Percentiles rank a stretch among this genome's conserved stretches.
Conservation (phyloP, 2,113 vertebrate genomes). For the Gulo gulo region DNA sequence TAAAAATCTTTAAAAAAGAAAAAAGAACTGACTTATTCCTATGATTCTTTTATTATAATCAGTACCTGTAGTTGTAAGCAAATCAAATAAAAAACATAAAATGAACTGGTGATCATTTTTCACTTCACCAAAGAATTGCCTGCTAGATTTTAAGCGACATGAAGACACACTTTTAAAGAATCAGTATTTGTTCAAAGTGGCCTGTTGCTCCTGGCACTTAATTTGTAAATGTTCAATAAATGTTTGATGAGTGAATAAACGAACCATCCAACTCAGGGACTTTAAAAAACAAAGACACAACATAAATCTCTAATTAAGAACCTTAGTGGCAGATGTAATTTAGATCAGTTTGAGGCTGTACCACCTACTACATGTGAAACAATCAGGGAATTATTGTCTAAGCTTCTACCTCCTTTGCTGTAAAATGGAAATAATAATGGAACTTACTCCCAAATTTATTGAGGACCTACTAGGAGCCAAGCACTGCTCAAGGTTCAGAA, state of each 20-base stretch:
- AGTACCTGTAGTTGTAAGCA: not conserved
- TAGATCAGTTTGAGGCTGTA: not conserved
- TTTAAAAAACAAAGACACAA: not conserved
- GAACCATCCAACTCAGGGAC: not conserved
- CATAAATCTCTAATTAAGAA: not conserved
- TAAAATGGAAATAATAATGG: not conserved
- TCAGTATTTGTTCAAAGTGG: not conserved
- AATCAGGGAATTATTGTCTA: not conserved
- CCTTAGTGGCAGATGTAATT: not conserved
- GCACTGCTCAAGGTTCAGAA: not conserved
- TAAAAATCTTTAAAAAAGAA: no score
- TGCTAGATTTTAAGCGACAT: not conserved
- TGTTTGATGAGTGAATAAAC: not conserved
- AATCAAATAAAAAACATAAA: not conserved
- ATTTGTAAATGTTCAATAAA: not conserved
- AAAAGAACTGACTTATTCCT: not conserved
- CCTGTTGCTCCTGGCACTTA: not conserved
- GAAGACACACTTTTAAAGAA: not conserved
- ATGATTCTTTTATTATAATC: not conserved
- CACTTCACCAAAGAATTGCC: not conserved
- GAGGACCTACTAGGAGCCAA: not conserved
- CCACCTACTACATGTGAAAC: not conserved
- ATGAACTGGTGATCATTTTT: not conserved
- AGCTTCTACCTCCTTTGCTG: not conserved
- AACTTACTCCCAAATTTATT: not conserved